These are phyloP conservation scores for Lysandra bellargus DNA, from an alignment of 2,888 invertebrate species.

Conservation along the genomic window DNA sequence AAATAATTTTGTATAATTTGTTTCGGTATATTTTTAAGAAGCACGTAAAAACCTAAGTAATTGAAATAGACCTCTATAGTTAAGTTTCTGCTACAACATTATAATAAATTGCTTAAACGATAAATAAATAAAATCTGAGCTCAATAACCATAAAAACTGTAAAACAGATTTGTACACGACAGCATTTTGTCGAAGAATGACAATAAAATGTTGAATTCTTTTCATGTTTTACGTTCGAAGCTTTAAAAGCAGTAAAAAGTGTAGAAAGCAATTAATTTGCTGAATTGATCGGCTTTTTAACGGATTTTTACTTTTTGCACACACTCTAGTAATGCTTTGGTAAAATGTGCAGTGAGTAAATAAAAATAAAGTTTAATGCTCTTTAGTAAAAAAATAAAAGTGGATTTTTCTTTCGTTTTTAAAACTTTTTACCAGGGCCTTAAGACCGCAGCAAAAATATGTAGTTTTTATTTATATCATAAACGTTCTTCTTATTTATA, in stretches of 20 bases:
- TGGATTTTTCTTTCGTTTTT: conserved; percentile 8
- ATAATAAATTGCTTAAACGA: neutral
- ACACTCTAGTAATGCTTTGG: conserved; percentile 25
- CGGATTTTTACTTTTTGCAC: conserved; percentile 14
- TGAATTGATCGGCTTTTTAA: conserved; percentile 24
- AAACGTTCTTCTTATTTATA: no score
- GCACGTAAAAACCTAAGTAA: no score
- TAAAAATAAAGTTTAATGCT: conserved; percentile 22
- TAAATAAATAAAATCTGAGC: neutral
- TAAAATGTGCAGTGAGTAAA: conserved; percentile 18
- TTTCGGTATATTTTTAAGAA: no score
- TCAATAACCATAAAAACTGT: neutral
- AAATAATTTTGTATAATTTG: no score
- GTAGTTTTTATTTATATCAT: neutral
- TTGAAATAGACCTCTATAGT: neutral
- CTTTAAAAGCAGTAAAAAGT: conserved; percentile 26
- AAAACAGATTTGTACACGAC: neutral
- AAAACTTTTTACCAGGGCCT: neutral
- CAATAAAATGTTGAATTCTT: conserved; percentile 26
- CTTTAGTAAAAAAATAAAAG: neutral
- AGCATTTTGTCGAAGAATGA: conserved; percentile 8
- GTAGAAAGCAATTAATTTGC: conserved; percentile 30
- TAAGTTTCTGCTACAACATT: neutral
- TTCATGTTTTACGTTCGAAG: conserved; percentile 15
- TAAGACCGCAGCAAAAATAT: neutral